Conservation (phyloP, 2,113 vertebrate genomes). For the Notarius quadriscutis region DNA sequence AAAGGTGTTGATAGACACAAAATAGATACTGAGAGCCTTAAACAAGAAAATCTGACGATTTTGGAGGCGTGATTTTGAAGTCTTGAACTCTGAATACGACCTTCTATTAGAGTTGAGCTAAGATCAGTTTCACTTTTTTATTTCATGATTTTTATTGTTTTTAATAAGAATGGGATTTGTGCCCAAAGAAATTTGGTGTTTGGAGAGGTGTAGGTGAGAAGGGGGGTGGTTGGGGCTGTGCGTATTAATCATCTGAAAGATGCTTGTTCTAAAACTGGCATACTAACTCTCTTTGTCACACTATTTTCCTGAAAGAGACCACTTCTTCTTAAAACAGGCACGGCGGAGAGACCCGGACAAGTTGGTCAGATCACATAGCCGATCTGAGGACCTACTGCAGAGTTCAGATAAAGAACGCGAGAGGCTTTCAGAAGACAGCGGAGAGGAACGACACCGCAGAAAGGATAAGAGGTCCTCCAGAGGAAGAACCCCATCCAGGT, state of each 20-base stretch:
- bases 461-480: constrained; percentile 86
- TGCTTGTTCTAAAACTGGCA: constrained; percentile 84
- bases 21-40: not conserved
- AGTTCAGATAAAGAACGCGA: constrained; percentile 84
- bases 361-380: constrained; percentile 85
- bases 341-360: constrained; percentile 93
- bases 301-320: constrained; percentile 99
- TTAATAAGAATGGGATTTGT: not conserved
- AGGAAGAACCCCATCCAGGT: constrained; percentile 87
- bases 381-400: constrained; percentile 84
- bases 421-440: constrained; percentile 86
- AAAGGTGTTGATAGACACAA: not conserved
- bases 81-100: constrained; percentile 16
- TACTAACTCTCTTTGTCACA: constrained; percentile 99
- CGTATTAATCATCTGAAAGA: constrained; percentile 80
- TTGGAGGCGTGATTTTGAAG: not conserved
- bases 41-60: not conserved
- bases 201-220: not conserved
- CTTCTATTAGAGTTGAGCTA: not conserved
- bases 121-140: too few relatives aligned
- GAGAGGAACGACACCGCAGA: constrained; percentile 89
- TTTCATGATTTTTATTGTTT: not conserved
- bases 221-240: constrained; percentile 71
- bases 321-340: constrained; percentile 99
- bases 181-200: not conserved